Evolutionary conservation across 2,888 invertebrate genomes (phyloP), one percentile per base, ranked within the genome.

Genomic region (Mythimna albipuncta): DNA sequence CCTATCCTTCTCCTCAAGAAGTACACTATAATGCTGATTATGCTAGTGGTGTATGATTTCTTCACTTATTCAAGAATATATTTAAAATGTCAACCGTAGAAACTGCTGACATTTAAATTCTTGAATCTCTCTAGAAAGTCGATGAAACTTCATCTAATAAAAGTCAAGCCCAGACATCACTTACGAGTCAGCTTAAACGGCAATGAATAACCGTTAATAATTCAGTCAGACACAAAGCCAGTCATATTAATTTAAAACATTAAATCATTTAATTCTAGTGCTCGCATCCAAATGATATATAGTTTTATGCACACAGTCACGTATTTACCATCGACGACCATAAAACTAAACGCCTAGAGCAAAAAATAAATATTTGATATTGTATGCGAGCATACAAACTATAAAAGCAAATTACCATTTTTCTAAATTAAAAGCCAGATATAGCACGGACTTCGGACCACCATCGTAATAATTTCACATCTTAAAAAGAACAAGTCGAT

Each of bases 381-480:
- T 87, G 88, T 87, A 90, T 89, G 87, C 85, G 83, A 87, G 85
- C 87, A 82, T 88, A 90, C 86, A 89, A 90, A 89, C 89, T 89
- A 91, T 92, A 90, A 91, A 92, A 89, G 88, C 81, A 64, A 87
- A 90, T 90, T 89, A 91, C 85, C 86, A 91, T 93, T 94, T 94
- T 93, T 94, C 91, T 92, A 93, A 95, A 94, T 94, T 93, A 93
- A 94, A 92, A 91, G 86, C 89, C 92, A 91, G 92, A 93, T 93
- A 93, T 89, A 91, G 91, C 91, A 93, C 91, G 81, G 83, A 82
- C 86, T 79, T 73, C 86, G 91, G 95, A 96, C 96, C 95, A 96
- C 96, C 96, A 88, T 90, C 91, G 92, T 93, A 94, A 96, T 94
- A 91, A 95, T 95, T 95, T 93, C 93, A 92, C 89, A 92, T 90